Evolutionary conservation across 2,797 vertebrate species (phyloP).

Genomic region (Artibeus jamaicensis): DNA sequence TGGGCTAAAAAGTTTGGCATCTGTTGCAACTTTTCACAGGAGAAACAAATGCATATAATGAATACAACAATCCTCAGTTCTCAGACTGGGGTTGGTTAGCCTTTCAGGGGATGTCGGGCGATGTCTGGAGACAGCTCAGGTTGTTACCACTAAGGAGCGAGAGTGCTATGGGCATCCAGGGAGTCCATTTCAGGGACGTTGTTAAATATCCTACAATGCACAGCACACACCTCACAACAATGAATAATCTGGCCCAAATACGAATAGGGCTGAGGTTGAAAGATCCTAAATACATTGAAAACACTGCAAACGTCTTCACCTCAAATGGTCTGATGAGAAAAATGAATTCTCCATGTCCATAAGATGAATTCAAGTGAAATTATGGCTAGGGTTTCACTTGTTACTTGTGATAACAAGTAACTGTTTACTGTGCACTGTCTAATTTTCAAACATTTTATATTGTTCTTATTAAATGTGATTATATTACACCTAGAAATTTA

Average conservation of each 20-base stretch:
- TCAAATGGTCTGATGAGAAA: not conserved
- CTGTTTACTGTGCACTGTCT: not conserved
- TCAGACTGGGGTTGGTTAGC: not conserved
- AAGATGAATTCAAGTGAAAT: not conserved
- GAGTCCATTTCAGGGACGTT: not conserved
- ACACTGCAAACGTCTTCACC: not conserved
- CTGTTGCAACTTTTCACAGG: not conserved
- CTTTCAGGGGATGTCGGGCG: not conserved
- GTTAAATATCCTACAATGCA: not conserved
- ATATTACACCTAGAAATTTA: not conserved
- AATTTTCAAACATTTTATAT: not conserved
- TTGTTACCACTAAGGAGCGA: not conserved
- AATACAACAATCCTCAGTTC: not conserved
- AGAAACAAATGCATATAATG: not conserved
- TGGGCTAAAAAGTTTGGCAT: not conserved
- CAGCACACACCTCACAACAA: no score
- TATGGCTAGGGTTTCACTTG: not conserved
- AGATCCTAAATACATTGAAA: not conserved
- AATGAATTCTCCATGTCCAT: not conserved
- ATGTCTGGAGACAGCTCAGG: not conserved
- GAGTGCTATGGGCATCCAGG: fast-evolving
- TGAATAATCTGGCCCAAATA: not conserved
- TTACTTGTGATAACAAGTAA: no score
- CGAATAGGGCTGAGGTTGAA: not conserved
- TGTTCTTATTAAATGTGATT: not conserved